A percentile compares a stretch with the other conserved stretches of the same genome.
phyloP scores from a whole-genome alignment of 2,888 invertebrate genomes.

The Ramazzottius varieornatus region DNA sequence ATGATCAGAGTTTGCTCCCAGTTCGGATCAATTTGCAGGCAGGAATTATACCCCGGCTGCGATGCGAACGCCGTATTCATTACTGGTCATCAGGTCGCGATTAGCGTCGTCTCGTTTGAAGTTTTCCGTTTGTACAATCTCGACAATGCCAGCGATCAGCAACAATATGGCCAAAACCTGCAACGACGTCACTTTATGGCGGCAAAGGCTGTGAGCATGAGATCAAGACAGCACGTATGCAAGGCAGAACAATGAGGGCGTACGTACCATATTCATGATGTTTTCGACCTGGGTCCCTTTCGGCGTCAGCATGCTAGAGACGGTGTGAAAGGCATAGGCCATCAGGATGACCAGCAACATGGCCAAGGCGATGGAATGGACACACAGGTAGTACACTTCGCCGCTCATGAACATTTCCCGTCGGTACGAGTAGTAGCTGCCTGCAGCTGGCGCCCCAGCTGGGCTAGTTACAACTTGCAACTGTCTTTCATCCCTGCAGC shows the following conservation, averaged over 20 bases:
- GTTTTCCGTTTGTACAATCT: not conserved
- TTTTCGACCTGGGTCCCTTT: not conserved
- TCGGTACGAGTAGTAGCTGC: not conserved
- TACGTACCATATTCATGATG: not conserved
- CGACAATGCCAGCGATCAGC: not conserved
- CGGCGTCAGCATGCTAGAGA: not conserved
- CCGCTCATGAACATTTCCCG: not conserved
- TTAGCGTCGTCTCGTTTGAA: not conserved
- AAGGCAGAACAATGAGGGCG: not conserved
- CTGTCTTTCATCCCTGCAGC: too few species aligned
- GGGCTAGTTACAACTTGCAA: too few species aligned
- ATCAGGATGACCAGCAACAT: not conserved
- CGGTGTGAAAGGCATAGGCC: not conserved
- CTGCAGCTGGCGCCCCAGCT: too few species aligned
- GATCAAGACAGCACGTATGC: too few species aligned
- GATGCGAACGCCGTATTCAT: not conserved
- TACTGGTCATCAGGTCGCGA: not conserved
- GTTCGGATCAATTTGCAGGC: not conserved
- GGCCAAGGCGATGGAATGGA: not conserved
- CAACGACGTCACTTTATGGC: too few species aligned
- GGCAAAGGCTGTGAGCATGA: too few species aligned
- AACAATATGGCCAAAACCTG: not conserved
- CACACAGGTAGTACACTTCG: slow-evolving; percentile 1
- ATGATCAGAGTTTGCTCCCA: not conserved
- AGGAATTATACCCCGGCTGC: not conserved